A percentile compares a stretch with the other conserved stretches of the same genome.
phyloP scores from a whole-genome alignment of 2,888 invertebrate species.

The Thecophora atra region DNA sequence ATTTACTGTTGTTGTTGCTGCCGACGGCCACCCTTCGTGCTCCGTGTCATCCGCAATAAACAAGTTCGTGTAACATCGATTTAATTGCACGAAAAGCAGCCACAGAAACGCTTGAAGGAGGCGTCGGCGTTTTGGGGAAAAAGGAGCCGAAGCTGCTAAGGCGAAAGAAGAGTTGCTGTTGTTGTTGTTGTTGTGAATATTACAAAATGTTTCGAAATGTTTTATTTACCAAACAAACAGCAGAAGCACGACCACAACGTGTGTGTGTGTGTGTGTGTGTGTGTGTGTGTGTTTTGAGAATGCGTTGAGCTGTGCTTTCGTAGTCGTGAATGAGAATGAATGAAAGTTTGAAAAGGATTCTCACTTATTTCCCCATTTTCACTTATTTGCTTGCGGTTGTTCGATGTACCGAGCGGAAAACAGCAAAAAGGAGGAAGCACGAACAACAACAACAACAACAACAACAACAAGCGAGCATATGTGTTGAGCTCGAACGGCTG shows the following conservation, averaged over 20 bases:
- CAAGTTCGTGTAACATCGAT: slow-evolving; percentile 55
- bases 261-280: slow-evolving; percentile 3
- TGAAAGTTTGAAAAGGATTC: slow-evolving; percentile 20
- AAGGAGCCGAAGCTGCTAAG: neutral
- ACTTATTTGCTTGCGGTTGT: slow-evolving; percentile 8
- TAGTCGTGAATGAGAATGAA: too few species aligned
- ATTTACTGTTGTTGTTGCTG: neutral
- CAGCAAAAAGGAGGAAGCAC: neutral
- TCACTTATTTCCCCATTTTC: slow-evolving; percentile 22
- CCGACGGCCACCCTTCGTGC: neutral
- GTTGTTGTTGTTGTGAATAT: slow-evolving; percentile 21
- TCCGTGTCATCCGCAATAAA: slow-evolving; percentile 63
- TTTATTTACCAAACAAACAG: slow-evolving; percentile 38
- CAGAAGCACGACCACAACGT: slow-evolving; percentile 2
- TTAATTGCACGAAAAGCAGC: slow-evolving; percentile 52
- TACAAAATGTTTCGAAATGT: slow-evolving; percentile 35
- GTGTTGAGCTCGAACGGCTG: slow-evolving; percentile 7
- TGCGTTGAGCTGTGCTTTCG: too few species aligned
- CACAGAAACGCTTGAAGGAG: neutral
- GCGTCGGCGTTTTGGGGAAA: slow-evolving; percentile 20
- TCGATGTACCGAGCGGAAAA: neutral
- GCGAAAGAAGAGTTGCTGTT: neutral
- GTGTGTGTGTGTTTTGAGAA: slow-evolving; percentile 14
- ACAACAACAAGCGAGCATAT: slow-evolving; percentile 8
- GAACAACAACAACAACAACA: slow-evolving; percentile 19